phyloP scores from a whole-genome alignment of 2,888 invertebrate genomes.

The Calameuta filiformis region DNA sequence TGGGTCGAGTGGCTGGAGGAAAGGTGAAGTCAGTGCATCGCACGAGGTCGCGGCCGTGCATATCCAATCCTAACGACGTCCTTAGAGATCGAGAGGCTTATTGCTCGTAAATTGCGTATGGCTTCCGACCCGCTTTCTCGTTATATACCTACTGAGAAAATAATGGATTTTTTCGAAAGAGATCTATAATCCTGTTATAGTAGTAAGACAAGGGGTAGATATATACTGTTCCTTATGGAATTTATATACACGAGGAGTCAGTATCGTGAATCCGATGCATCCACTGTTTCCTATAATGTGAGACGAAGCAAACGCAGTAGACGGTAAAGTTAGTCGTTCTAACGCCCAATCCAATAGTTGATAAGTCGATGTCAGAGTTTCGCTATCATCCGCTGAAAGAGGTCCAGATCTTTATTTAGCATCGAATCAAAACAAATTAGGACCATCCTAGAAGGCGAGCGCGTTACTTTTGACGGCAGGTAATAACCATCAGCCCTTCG shows the following conservation, averaged over 20 bases:
- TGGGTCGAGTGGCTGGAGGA: conserved; percentile 28
- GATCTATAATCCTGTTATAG: neutral
- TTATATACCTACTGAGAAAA: conserved; percentile 30
- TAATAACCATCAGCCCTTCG: conserved; percentile 18
- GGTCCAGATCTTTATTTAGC: neutral
- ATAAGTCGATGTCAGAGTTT: neutral
- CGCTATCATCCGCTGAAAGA: conserved; percentile 8
- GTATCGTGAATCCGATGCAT: neutral
- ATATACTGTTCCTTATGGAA: neutral
- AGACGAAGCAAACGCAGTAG: neutral
- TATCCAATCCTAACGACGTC: conserved; percentile 59
- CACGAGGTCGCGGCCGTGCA: conserved; percentile 59
- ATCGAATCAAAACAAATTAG: conserved; percentile 17
- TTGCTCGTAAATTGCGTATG: conserved; percentile 60
- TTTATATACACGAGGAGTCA: neutral
- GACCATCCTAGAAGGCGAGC: conserved; percentile 13
- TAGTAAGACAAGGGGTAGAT: neutral
- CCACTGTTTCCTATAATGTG: neutral
- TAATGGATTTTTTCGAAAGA: neutral
- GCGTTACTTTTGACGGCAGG: conserved; percentile 15
- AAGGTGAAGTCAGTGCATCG: conserved; percentile 53
- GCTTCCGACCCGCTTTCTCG: conserved; percentile 58
- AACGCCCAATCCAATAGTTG: neutral
- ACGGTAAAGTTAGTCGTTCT: neutral
- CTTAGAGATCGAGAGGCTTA: conserved; percentile 51